A percentile compares a stretch with the other conserved stretches of the same genome.
Evolutionary conservation across 2,113 vertebrate species (phyloP).

Genomic region (Alosa alosa): DNA sequence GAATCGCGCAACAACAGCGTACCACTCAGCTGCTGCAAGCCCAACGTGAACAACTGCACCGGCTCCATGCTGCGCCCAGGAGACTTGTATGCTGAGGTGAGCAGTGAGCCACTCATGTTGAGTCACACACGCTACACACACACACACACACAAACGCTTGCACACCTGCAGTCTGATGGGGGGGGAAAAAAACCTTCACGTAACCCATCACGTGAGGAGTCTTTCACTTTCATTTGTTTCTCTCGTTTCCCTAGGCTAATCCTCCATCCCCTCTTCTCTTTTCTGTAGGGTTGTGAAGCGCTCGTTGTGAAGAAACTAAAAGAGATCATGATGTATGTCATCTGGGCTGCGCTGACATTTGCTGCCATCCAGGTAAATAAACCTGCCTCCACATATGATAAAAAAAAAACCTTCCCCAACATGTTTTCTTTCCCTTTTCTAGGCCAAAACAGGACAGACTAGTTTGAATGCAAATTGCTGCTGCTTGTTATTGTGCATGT

Average conservation of each 20-base stretch:
- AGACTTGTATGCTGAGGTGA: conserved; percentile 91
- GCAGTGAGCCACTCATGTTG: conserved; percentile 11
- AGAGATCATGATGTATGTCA: conserved; percentile 98
- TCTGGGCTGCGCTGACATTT: conserved; percentile 93
- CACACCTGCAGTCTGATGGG: background rate
- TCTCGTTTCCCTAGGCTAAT: too few species aligned
- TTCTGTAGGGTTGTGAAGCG: conserved; percentile 86
- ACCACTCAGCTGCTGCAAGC: conserved; percentile 91
- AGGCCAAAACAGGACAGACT: background rate
- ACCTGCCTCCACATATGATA: background rate
- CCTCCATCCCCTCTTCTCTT: background rate
- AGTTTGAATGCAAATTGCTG: background rate
- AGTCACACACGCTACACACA: background rate
- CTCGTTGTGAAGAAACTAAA: conserved; percentile 95
- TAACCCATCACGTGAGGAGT: background rate
- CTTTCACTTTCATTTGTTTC: background rate
- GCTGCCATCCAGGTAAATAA: conserved; percentile 90
- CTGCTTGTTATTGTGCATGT: background rate
- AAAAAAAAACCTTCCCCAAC: background rate
- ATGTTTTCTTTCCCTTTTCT: background rate
- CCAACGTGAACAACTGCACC: conserved; percentile 82
- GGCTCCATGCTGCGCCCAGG: conserved; percentile 81
- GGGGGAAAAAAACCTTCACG: too few species aligned
- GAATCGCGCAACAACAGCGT: conserved; percentile 94
- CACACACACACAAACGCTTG: background rate